Evolutionary conservation across 2,113 vertebrate genomes (phyloP), one percentile per base, ranked within the genome.

Genomic region (Nannospalax galili): DNA sequence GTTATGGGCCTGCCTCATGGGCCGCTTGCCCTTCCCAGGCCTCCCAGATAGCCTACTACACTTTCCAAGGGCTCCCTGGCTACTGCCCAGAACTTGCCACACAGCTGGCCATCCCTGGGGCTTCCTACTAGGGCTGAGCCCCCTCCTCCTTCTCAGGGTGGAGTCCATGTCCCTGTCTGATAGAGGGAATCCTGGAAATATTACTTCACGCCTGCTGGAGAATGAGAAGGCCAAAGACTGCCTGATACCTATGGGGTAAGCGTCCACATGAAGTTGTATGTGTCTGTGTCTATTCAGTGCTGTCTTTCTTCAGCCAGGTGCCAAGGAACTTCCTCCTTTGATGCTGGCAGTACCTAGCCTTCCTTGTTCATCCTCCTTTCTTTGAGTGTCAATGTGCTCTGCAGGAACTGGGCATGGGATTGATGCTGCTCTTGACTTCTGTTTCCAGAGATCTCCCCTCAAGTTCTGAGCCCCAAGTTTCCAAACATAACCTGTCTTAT

Each of bases 91-190:
- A 2, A 15, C 73, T 77, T 35, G 28, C 19, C 28, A 52, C 45
- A 7, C 35, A 22, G 73, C 40, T n/a, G 40, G 48, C 48, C 37
- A 1, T 35, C 58, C 64, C 2, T 52, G 22, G 45, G 14, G 70
- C 32, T 56, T 70, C 70, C 58, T 16, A 7, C 12, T 30, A 24
- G 42, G 28, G 48, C 58, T 58, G 3, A 32, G 14, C 28, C 17
- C 48, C 56, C 48, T 40, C 52, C 69, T 73, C 73, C 58, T 93
- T 32, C 88, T 60, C 96, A 99, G 99, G 0, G 99, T 99, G 92
- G 99, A 99, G 98, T 99, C 99, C 72, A 99, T 99, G 99, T 99
- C 99, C 2, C 98, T 99, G 84, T 97, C 98, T 16, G 96, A 81
- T 0, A 90, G 96, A 14, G 97, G 91, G 12, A 98, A 98, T 26